Base-by-base conservation (phyloP, 2,113 vertebrate species). In the Pygoscelis antarcticus region DNA sequence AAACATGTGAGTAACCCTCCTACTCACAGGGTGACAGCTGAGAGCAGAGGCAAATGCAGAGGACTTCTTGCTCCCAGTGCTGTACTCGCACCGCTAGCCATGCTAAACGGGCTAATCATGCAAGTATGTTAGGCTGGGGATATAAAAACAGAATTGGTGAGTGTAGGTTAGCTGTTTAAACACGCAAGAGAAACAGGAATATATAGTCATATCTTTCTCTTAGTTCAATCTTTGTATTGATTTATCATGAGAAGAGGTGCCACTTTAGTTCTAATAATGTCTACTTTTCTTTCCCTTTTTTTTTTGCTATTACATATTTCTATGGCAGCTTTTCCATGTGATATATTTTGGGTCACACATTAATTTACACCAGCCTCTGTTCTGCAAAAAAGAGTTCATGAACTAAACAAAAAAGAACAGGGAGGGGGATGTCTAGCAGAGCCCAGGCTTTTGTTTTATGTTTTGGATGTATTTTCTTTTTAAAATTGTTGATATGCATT, bases 321-420 rank as follows among this genome's bases (percentile, higher is more conserved):
- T 69, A 13, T 60, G 70, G 89, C 93, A 91, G 84, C 66, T 95
- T 86, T 83, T 62, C 55, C 62, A 62, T 44, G 91, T 97, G 95
- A 83, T 93, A 5, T 32, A 16, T 93, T 87, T 94, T 95, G 89
- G 84, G 93, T 97, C 87, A 70, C 93, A 89, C 95, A 70, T 97
- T 96, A 97, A 97, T 97, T 97, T 97, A 96, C 95, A 96, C 87
- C 95, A 96, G 87, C 51, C 78, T 96, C 87, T 91, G 46, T 97
- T 96, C 93, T 96, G 93, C 75, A 94, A 95, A 93, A 94, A 92
- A 54, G 86, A 96, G 93, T 86, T 97, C 95, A 40, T 21, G 75
- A 94, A 85, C 95, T 94, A 96, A 96, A 94, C 12, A 12, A 85
- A 88, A 90, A 93, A 38, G 46, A 94, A 68, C 0, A 4, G 78